Evolutionary conservation across 2,797 vertebrate species (phyloP), one percentile per base, ranked within the genome.

Genomic region (Oophaga sylvatica): DNA sequence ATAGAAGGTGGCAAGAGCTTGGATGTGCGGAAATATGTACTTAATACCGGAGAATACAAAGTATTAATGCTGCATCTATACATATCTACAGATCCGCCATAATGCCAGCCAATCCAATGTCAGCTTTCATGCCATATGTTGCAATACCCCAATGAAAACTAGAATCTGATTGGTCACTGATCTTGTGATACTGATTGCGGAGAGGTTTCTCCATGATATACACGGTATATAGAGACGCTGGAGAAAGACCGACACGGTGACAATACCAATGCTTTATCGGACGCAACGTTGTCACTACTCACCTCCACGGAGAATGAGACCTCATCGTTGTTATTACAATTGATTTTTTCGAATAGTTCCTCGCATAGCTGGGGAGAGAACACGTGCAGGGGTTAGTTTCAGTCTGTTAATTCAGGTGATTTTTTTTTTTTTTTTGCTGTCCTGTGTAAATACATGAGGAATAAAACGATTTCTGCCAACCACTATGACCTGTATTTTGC

Each of bases 251-350:
- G 22, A 9, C 15, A 41, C 3, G 26, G 1, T 15, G 41, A 41
- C 31, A 45, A 35, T 3, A 20, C 0, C 9, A 11, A 48, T 48
- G 8, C 41, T 2, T 10, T 22, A 10, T 22, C 78, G 41, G 19
- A 1, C 11, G 20, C 11, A 12, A 29, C 17, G 45, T 1, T 5
- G n/a, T 5, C 4, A 53, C 85, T 13, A 94, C 96, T 95, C 93
- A 99, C 98, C 97, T 99, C 98, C 67, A 99, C 98, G 11, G 98
- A 99, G 92, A 97, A 99, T 0, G 98, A 99, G 91, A 99, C 96
- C 84, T 97, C 96, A 45, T 97, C 97, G 87, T 98, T 97, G 94
- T 97, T 97, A 93, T 94, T 96, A 93, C 97, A 97, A 93, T 97
- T 98, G 93, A 99, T 99, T 95, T 99, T 98, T 94, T 99, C 97